These are phyloP conservation scores for Ptyas mucosa DNA, from an alignment of 2,113 vertebrate species.

Conservation along the genomic window DNA sequence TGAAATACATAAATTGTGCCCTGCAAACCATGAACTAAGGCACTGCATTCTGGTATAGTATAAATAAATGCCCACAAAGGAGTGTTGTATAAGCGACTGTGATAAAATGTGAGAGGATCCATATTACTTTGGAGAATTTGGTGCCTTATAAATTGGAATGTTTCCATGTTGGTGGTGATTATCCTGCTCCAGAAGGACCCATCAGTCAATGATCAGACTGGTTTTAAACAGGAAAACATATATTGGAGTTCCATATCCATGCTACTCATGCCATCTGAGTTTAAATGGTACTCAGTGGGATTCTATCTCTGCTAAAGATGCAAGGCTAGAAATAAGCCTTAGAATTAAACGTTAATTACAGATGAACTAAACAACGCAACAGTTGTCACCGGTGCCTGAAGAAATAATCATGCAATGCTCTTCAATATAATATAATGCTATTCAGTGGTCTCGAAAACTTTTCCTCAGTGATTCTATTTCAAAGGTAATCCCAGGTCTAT, in stretches of 20 bases:
- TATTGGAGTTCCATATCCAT: background rate
- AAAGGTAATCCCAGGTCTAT: background rate
- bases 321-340: background rate
- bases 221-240: background rate
- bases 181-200: background rate
- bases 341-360: background rate
- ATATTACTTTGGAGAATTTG: background rate
- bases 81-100: background rate
- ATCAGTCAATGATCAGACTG: background rate
- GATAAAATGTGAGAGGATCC: background rate
- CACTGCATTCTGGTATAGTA: background rate
- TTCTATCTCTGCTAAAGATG: background rate
- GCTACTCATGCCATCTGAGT: background rate
- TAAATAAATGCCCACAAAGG: constrained; percentile 32
- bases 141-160: background rate
- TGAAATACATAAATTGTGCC: background rate
- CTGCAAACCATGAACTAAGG: background rate
- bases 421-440: background rate
- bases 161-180: background rate
- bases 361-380: background rate
- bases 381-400: background rate
- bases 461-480: background rate
- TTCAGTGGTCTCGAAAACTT: background rate
- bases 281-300: background rate
- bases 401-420: background rate